Evolutionary conservation across 2,113 vertebrate species (phyloP), one percentile per base, ranked within the genome.

Genomic region (Camelus dromedarius): DNA sequence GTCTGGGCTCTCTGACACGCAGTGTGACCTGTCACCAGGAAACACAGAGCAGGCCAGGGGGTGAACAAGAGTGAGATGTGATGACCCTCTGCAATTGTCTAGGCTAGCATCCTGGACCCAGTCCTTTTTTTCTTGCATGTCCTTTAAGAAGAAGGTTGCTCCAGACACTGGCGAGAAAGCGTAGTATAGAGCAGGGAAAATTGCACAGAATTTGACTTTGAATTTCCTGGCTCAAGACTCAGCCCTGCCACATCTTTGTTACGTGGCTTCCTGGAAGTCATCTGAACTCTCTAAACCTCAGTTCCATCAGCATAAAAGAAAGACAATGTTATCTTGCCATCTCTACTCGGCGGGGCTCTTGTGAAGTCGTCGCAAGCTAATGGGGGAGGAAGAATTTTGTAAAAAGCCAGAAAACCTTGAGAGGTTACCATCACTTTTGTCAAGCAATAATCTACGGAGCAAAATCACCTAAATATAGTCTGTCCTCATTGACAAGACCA

Each of bases 391-490:
- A 38, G 35, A 30, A 84, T 38, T 69, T 95, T 70, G n/a, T 50
- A 32, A 70, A 91, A 94, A 72, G 72, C 35, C 79, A 42, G 19
- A 60, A 81, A 66, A 89, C 26, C 26, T 60, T 73, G 60, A 95
- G 30, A n/a, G 50, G 38, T 67, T 20, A 62, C n/a, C 15, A 60
- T 26, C 24, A 54, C 38, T 19, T 88, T 56, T 42, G 46, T 66
- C 69, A 58, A 94, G 18, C 16, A 82, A 64, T 38, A 72, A 56
- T 22, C 48, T 56, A 32, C 3, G 22, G n/a, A 90, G 67, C 1
- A 79, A 87, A 73, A 77, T 19, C 48, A 52, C 75, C 4, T 8
- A 72, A 88, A 77, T 30, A 11, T n/a, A 94, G 35, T 75, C 46
- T 69, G 50, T 95, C 91, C 86, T 85, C 81, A 38, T 0, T 50